Conservation (phyloP, 1,140 invertebrate species). For the Drosophila tsacasi region DNA sequence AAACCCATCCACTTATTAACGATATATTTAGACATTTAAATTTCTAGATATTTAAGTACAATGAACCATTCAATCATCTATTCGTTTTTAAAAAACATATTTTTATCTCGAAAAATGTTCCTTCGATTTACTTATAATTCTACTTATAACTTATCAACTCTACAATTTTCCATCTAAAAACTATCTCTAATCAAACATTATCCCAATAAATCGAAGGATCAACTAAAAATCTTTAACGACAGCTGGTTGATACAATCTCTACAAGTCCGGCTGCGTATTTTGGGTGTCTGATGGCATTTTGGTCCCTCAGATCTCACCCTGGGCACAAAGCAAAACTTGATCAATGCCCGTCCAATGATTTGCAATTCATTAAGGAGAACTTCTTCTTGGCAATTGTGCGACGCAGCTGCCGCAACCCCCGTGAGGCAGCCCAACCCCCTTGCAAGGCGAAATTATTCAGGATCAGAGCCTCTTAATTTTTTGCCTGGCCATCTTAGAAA, state of each 20-base stretch:
- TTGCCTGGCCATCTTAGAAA: slow-evolving; percentile 44
- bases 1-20: background rate
- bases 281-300: slow-evolving; percentile 29
- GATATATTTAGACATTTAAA: background rate
- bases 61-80: no score
- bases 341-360: slow-evolving; percentile 51
- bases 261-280: slow-evolving; percentile 19
- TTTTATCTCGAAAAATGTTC: no score
- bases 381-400: slow-evolving; percentile 47
- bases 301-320: slow-evolving; percentile 31
- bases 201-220: background rate
- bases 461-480: slow-evolving; percentile 2
- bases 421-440: slow-evolving; percentile 37
- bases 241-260: slow-evolving; percentile 18
- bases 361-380: slow-evolving; percentile 54
- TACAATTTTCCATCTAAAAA: background rate
- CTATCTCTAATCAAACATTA: background rate
- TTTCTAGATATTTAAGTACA: no score
- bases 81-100: background rate
- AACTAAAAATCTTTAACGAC: background rate
- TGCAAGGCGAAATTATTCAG: slow-evolving; percentile 14
- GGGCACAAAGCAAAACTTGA: slow-evolving; percentile 35
- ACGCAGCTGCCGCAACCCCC: slow-evolving; percentile 49
- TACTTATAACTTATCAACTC: background rate
- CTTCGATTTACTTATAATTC: no score